A percentile compares a stretch with the other conserved stretches of the same genome.
Evolutionary conservation across 1,140 invertebrate genomes (phyloP).

Genomic region (Dreissena rostriformis): DNA sequence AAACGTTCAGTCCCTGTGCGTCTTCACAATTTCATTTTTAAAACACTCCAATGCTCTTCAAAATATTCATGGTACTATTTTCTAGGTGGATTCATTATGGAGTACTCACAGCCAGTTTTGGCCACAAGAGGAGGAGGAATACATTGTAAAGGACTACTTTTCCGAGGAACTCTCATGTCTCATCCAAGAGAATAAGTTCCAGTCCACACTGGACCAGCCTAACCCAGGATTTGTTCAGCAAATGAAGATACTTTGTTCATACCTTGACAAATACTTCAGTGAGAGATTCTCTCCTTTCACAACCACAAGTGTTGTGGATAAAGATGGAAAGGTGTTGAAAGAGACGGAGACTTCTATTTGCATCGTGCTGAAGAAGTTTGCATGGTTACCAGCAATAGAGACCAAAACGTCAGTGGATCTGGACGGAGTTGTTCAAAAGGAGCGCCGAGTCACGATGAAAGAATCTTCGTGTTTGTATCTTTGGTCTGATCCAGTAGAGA

Average conservation of each 20-base stretch:
- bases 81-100: constrained; percentile 24
- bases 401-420: constrained; percentile 21
- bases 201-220: not conserved
- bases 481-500: constrained; percentile 51
- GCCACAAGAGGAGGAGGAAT: constrained; percentile 29
- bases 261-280: constrained; percentile 26
- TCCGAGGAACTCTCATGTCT: constrained; percentile 30
- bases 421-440: constrained; percentile 10
- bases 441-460: constrained; percentile 46
- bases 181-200: constrained; percentile 15
- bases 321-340: constrained; percentile 14
- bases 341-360: constrained; percentile 30
- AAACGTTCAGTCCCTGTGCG: too few relatives aligned
- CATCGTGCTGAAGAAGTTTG: constrained; percentile 29
- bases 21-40: too few relatives aligned
- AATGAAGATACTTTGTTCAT: constrained; percentile 37
- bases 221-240: constrained; percentile 11
- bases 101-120: constrained; percentile 7
- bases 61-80: not conserved
- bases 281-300: constrained; percentile 3
- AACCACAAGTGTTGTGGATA: constrained; percentile 1
- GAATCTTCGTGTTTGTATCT: constrained; percentile 64
- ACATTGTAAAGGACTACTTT: constrained; percentile 30
- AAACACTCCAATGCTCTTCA: too few relatives aligned
- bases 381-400: constrained; percentile 71